phyloP scores from a whole-genome alignment of 2,888 invertebrate genomes.

The Patella ulyssiponensis region DNA sequence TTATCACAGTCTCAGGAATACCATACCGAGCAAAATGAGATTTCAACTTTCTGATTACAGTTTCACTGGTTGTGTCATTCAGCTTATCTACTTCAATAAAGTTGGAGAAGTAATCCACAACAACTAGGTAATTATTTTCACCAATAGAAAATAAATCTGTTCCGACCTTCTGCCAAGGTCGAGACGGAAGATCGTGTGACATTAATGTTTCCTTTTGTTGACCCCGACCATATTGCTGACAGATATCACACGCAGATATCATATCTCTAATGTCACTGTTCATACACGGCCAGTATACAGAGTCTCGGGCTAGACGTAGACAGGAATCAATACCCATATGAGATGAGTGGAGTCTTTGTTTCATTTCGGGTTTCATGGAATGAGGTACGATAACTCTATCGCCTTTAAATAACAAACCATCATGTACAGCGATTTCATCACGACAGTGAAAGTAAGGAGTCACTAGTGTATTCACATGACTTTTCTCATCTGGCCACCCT shows the following conservation, averaged over 20 bases:
- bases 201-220: too few species aligned
- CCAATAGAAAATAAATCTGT: constrained; percentile 17
- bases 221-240: too few species aligned
- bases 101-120: constrained; percentile 18
- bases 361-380: not conserved
- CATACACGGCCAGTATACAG: too few species aligned
- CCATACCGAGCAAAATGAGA: constrained; percentile 28
- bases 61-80: not conserved
- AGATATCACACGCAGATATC: too few species aligned
- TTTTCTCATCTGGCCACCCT: not conserved
- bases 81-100: constrained; percentile 25
- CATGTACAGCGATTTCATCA: not conserved
- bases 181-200: constrained; percentile 10
- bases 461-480: too few species aligned
- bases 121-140: constrained; percentile 19
- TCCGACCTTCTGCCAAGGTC: constrained; percentile 13
- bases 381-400: not conserved
- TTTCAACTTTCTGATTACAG: constrained; percentile 4
- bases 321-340: too few species aligned
- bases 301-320: too few species aligned
- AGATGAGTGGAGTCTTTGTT: too few species aligned
- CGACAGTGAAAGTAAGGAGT: not conserved
- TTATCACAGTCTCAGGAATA: constrained; percentile 21
- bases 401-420: not conserved
- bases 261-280: too few species aligned